Conservation (phyloP, 2,888 invertebrate genomes). For the Agrochola litura region DNA sequence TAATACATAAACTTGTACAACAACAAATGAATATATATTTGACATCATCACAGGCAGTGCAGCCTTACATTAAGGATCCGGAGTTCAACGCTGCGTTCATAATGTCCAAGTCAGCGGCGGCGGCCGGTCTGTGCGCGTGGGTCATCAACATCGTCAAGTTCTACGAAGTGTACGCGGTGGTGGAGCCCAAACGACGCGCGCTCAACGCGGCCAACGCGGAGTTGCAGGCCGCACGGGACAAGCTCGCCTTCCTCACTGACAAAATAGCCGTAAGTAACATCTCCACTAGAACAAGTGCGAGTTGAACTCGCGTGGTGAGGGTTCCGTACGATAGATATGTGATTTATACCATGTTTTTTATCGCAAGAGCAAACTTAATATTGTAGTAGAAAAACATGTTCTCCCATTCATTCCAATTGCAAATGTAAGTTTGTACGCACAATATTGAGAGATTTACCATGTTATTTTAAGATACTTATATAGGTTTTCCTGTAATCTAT, state of each 20-base stretch:
- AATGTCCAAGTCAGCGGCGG: conserved; percentile 96
- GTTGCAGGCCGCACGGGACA: conserved; percentile 94
- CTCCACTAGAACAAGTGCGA: not conserved
- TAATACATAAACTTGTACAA: not conserved
- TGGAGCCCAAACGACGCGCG: conserved; percentile 97
- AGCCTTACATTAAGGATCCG: conserved; percentile 91
- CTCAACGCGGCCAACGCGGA: conserved; percentile 96
- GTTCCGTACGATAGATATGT: too few relatives aligned
- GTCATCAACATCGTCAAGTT: conserved; percentile 97
- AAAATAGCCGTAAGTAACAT: conserved; percentile 90
- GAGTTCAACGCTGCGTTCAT: conserved; percentile 97
- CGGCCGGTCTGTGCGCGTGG: conserved; percentile 98
- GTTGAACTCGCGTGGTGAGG: too few relatives aligned
- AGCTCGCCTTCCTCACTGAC: conserved; percentile 94
- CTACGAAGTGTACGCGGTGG: conserved; percentile 97
- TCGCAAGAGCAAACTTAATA: too few relatives aligned
- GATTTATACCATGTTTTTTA: too few relatives aligned
- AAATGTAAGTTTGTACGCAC: too few relatives aligned
- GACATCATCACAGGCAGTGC: conserved; percentile 78
- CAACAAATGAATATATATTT: not conserved
- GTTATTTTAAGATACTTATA: too few relatives aligned
- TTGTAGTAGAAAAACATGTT: too few relatives aligned
- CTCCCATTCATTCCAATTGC: too few relatives aligned
- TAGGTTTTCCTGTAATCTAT: too few relatives aligned
- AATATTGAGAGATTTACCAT: too few relatives aligned